Evolutionary conservation across 2,888 invertebrate genomes (phyloP).

Genomic region (Dendrolimus houi): DNA sequence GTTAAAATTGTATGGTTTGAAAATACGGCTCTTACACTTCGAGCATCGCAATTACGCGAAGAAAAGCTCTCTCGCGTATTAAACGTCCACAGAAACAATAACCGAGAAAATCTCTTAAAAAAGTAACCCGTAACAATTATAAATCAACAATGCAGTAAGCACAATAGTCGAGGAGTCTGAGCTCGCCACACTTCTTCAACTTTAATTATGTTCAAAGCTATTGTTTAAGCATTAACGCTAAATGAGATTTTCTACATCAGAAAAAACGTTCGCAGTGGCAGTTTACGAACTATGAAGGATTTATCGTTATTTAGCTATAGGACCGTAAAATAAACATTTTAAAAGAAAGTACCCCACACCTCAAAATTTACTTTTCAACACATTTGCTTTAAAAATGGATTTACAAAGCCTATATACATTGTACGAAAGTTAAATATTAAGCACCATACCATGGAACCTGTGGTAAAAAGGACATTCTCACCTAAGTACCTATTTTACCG

Average conservation of each 20-base stretch:
- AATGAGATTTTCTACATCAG: constrained; percentile 16
- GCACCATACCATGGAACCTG: no score
- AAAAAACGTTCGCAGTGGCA: not conserved
- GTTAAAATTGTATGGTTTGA: no score
- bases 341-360: no score
- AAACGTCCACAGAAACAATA: constrained; percentile 15
- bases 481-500: no score
- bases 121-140: constrained; percentile 28
- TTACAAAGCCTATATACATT: no score
- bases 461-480: no score
- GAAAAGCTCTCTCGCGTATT: not conserved
- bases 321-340: no score
- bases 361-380: no score
- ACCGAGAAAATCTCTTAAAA: constrained; percentile 19
- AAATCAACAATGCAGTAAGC: constrained; percentile 30
- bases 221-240: constrained; percentile 19
- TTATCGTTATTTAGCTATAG: no score
- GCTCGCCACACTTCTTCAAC: constrained; percentile 13
- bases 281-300: not conserved
- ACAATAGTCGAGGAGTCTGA: constrained; percentile 21
- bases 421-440: no score
- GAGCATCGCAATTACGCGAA: not conserved
- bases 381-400: no score
- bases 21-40: not conserved
- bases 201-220: constrained; percentile 37